A percentile compares a stretch with the other conserved stretches of the same genome.
Evolutionary conservation across 2,113 vertebrate species (phyloP).

Genomic region (Cricetomys ansorgei): DNA sequence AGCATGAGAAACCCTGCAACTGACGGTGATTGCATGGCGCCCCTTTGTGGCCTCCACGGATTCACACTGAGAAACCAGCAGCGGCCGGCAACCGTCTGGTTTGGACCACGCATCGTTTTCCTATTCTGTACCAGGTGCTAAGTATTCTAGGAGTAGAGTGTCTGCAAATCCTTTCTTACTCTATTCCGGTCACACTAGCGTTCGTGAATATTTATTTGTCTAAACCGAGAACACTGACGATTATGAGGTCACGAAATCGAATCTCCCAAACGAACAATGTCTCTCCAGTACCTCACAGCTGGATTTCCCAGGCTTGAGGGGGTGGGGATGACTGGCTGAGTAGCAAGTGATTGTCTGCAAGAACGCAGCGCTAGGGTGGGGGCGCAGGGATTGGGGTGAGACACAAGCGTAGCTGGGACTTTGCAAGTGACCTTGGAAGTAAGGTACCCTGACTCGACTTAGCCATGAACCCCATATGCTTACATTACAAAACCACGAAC

Average conservation of each 20-base stretch:
- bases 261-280: not conserved
- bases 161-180: not conserved
- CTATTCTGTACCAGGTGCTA: not conserved
- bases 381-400: too few species aligned
- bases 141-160: not conserved
- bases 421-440: not conserved
- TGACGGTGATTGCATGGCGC: not conserved
- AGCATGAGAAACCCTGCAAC: not conserved
- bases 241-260: constrained; percentile 13
- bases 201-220: constrained; percentile 6
- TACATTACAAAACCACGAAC: not conserved
- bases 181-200: not conserved
- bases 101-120: not conserved
- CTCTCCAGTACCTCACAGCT: not conserved
- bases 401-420: not conserved
- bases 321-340: not conserved
- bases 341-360: not conserved
- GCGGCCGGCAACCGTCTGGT: not conserved
- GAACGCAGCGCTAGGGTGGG: not conserved
- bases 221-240: not conserved
- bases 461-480: not conserved
- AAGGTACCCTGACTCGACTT: not conserved
- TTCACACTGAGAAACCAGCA: not conserved
- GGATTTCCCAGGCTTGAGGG: not conserved
- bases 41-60: constrained; percentile 49